These are phyloP conservation scores for Antheraea pernyi DNA, from an alignment of 1,140 invertebrate species.

Conservation along the genomic window DNA sequence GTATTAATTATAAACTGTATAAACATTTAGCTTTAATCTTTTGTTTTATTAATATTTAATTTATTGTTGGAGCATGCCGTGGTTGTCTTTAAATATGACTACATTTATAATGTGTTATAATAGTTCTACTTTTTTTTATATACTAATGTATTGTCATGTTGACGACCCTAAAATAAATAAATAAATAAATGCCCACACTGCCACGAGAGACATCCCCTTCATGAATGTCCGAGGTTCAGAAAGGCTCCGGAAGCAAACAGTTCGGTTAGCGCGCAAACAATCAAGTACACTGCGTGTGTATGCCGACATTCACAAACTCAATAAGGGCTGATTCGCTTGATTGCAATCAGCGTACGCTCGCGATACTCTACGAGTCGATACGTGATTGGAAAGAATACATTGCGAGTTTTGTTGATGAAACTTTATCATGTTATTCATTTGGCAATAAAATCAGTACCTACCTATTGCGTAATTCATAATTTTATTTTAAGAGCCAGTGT, in stretches of 20 bases:
- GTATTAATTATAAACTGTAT: no score
- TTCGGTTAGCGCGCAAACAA: slow-evolving; percentile 43
- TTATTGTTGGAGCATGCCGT: no score
- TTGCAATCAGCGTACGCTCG: slow-evolving; percentile 46
- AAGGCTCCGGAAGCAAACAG: slow-evolving; percentile 42
- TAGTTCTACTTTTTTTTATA: no score
- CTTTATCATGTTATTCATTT: slow-evolving; percentile 19
- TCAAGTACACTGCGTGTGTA: slow-evolving; percentile 11
- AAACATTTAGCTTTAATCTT: no score
- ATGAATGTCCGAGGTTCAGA: no score
- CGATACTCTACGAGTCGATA: slow-evolving; percentile 25
- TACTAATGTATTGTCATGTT: no score
- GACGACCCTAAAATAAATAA: no score
- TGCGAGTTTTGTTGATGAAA: slow-evolving; percentile 10
- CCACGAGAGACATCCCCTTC: no score
- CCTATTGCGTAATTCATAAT: slow-evolving; percentile 1
- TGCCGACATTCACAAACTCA: slow-evolving; percentile 39
- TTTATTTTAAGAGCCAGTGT: background rate
- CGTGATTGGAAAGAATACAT: slow-evolving; percentile 23
- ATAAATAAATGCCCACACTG: no score
- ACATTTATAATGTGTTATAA: no score
- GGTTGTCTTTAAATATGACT: no score
- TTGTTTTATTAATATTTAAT: no score
- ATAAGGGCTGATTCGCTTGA: slow-evolving; percentile 50
- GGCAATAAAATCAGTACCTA: slow-evolving; percentile 4